phyloP scores from a whole-genome alignment of 64 coral and sea anemone genomes.

The Stichodactyla helianthus region DNA sequence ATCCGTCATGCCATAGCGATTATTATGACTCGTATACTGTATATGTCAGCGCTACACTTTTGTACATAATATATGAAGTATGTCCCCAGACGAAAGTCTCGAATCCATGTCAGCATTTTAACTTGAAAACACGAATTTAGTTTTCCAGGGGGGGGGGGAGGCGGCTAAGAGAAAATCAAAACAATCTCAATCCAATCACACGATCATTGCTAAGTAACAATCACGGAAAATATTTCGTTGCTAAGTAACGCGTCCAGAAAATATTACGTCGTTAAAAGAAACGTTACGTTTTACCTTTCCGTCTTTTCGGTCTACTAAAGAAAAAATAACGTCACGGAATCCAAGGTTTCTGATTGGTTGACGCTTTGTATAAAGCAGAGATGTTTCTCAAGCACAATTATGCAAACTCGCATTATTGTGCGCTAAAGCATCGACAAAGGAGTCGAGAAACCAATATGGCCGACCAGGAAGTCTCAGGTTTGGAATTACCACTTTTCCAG shows the following conservation, averaged over 20 bases:
- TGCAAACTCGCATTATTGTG: no score
- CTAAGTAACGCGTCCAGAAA: not conserved
- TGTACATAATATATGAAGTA: no score
- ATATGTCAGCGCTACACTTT: no score
- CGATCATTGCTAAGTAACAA: not conserved
- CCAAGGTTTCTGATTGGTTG: not conserved
- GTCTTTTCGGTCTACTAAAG: not conserved
- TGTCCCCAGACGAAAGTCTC: no score
- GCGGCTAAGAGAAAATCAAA: no score
- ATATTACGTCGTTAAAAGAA: not conserved
- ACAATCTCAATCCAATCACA: no score
- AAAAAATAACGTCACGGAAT: not conserved
- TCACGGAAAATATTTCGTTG: not conserved
- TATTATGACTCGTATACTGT: no score
- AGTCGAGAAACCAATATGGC: not conserved
- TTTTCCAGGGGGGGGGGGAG: no score
- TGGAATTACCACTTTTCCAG: slow-evolving; percentile 6
- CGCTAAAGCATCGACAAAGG: not conserved
- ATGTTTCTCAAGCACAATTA: no score
- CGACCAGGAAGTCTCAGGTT: not conserved
- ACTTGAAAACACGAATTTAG: no score
- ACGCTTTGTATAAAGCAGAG: not conserved
- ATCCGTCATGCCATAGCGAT: no score
- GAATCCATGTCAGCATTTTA: no score
- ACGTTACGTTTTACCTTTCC: not conserved